Conservation (phyloP, 2,797 vertebrate species). For the Sternotherus odoratus region DNA sequence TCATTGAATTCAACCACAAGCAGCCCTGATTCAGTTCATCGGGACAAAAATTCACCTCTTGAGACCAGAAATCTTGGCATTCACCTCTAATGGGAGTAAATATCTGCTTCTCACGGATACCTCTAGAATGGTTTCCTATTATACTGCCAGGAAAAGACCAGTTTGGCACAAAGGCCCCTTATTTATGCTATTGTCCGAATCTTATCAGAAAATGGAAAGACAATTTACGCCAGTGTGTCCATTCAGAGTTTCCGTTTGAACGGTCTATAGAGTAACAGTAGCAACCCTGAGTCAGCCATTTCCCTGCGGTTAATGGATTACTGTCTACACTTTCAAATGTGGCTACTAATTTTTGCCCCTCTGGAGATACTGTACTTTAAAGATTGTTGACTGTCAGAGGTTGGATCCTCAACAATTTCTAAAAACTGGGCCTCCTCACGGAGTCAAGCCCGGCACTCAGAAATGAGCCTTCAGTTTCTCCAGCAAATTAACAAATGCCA, state of each 20-base stretch:
- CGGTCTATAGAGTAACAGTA: background rate
- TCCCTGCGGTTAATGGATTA: background rate
- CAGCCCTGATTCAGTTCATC: constrained; percentile 63
- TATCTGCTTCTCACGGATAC: background rate
- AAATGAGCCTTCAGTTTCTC: background rate
- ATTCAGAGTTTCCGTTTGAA: background rate
- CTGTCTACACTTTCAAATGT: background rate
- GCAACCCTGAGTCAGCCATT: background rate
- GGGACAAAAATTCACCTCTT: constrained; percentile 34
- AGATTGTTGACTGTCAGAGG: background rate
- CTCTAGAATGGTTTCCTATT: background rate
- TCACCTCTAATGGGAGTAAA: background rate
- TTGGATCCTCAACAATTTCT: background rate
- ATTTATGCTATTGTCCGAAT: background rate
- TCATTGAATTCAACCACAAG: constrained; percentile 60
- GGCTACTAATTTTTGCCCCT: background rate
- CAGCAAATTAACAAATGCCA: background rate
- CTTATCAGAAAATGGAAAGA: background rate
- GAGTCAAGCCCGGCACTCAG: background rate
- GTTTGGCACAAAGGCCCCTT: background rate
- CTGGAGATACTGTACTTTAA: background rate
- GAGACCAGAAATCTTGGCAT: constrained; percentile 15
- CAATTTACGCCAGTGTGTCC: background rate
- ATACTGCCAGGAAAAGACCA: background rate
- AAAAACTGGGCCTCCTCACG: background rate